Evolutionary conservation across 2,888 invertebrate genomes (phyloP), one percentile per base, ranked within the genome.

Genomic region (Dryadula phaetusa): DNA sequence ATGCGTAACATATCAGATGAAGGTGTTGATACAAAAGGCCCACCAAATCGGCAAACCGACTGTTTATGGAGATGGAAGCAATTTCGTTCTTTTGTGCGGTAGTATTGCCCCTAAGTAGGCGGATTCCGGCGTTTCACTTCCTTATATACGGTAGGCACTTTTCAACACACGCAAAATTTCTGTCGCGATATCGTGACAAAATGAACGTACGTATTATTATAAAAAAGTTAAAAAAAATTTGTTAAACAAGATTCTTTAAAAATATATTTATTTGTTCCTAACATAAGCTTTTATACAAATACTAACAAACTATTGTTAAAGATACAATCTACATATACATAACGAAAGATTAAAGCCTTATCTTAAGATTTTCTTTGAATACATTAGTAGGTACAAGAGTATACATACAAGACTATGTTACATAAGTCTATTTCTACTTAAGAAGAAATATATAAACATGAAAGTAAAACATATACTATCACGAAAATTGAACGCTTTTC

Each of bases 11-110:
- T 54, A 54, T n/a, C 54, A 20, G 66, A 68, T 62, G 60, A 83
- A 85, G 81, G 82, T 84, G 81, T 85, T 83, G 84, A 84, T 84
- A 82, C 83, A 83, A 72, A 71, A 78, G 80, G 79, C 81, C 82
- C 82, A 73, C 82, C 82, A 85, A 86, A 86, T 84, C 86, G 84
- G 83, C 86, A 87, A 86, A 85, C 84, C 83, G 82, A 82, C 82
- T 86, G 87, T 87, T 88, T 87, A 85, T 77, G 83, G 81, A 85
- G 82, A 84, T 87, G 82, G 82, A 84, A 83, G 85, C 86, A 85
- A 88, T 88, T 87, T 82, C 80, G 81, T 82, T 83, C 84, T 86
- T 87, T 88, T 86, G 84, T 86, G 82, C 81, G 82, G 83, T 82
- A 83, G 81, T 86, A 87, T 88, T 87, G 85, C 82, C 79, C 82